A percentile compares a stretch with the other conserved stretches of the same genome.
Conservation (phyloP, 1,140 invertebrate species). For the Pissodes strobi region DNA sequence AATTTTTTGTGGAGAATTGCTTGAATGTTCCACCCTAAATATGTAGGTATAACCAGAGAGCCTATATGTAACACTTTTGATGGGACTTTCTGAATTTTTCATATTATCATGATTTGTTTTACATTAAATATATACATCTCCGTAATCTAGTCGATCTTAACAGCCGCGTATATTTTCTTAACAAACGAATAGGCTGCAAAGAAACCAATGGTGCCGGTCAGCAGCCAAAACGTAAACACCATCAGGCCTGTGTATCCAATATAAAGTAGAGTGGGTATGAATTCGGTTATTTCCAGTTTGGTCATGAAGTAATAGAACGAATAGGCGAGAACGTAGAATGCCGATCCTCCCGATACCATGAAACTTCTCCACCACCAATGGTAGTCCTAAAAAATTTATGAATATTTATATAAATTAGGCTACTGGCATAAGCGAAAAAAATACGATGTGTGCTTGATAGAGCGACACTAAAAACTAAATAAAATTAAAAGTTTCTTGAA, state of each 20-base stretch:
- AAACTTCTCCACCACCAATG: slow-evolving; percentile 99
- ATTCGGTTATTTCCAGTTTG: slow-evolving; percentile 95
- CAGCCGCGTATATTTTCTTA: slow-evolving; percentile 93
- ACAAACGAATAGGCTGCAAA: slow-evolving; percentile 96
- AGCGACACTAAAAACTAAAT: too few relatives aligned
- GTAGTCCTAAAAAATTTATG: slow-evolving; percentile 91
- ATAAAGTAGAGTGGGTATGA: slow-evolving; percentile 94
- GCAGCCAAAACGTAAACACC: slow-evolving; percentile 95
- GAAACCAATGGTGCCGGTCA: slow-evolving; percentile 97
- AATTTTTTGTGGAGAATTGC: too few relatives aligned
- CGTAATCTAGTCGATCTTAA: slow-evolving; percentile 90
- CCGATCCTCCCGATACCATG: slow-evolving; percentile 92
- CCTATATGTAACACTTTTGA: too few relatives aligned
- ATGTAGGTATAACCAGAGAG: too few relatives aligned
- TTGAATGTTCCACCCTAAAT: too few relatives aligned
- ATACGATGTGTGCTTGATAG: too few relatives aligned
- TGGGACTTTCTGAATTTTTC: too few relatives aligned
- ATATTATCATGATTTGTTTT: too few relatives aligned
- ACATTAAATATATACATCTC: not conserved
- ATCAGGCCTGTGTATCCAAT: slow-evolving; percentile 94
- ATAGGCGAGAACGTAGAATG: slow-evolving; percentile 92
- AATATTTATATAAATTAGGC: too few relatives aligned
- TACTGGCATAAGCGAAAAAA: too few relatives aligned
- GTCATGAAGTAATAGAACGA: slow-evolving; percentile 97
- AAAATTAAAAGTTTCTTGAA: too few relatives aligned